Evolutionary conservation across 2,113 vertebrate species (phyloP).

Genomic region (Malurus elegans): DNA sequence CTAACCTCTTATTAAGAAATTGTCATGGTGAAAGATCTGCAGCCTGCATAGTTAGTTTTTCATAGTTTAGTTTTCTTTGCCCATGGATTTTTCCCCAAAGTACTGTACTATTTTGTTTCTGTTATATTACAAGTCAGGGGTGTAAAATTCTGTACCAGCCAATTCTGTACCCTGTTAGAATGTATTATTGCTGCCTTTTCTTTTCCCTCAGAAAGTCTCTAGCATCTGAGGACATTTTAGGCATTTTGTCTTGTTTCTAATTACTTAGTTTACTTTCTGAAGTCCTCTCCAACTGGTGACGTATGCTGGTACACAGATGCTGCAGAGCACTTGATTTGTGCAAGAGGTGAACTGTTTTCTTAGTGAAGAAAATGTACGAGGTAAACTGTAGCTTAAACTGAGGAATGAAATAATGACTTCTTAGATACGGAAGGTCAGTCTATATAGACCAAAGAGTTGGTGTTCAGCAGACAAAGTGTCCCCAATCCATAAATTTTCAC

Average conservation of each 20-base stretch:
- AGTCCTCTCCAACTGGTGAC: not conserved
- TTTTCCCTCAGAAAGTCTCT: not conserved
- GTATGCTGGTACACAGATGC: not conserved
- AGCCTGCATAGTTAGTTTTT: not conserved
- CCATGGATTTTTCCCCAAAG: not conserved
- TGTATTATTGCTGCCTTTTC: not conserved
- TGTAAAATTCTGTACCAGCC: not conserved
- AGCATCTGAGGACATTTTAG: not conserved
- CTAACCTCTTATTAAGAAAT: not conserved
- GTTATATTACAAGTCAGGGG: not conserved
- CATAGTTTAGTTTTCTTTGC: not conserved
- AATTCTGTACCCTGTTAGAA: not conserved
- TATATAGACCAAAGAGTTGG: not conserved
- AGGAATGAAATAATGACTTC: not conserved
- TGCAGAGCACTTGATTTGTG: not conserved
- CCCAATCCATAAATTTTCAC: not conserved
- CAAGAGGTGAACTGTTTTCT: not conserved
- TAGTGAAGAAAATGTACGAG: not conserved
- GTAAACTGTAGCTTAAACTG: not conserved
- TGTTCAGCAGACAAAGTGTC: not conserved
- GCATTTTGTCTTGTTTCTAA: not conserved
- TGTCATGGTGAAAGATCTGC: not conserved
- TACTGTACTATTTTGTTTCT: not conserved
- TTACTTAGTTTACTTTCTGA: not conserved
- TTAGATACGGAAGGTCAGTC: not conserved